Percentiles rank a stretch among this genome's conserved stretches.
phyloP scores from a whole-genome alignment of 2,797 vertebrate genomes.

The Fistularia commersonii region DNA sequence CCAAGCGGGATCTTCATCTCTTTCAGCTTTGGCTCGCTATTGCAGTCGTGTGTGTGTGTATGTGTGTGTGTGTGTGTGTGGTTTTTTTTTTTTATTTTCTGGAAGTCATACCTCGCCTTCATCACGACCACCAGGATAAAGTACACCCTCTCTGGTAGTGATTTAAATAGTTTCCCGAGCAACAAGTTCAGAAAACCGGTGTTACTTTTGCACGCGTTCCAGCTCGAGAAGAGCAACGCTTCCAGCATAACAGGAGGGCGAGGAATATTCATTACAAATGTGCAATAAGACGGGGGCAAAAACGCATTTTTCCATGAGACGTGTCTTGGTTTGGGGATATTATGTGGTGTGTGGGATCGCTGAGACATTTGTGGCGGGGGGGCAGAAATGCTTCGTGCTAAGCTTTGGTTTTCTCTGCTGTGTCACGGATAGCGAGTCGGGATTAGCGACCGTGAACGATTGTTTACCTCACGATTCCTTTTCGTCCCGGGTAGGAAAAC shows the following conservation, averaged over 20 bases:
- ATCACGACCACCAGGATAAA: conserved; percentile 27
- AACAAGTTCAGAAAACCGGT: conserved; percentile 46
- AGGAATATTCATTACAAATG: conserved; percentile 54
- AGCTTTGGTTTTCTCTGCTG: conserved; percentile 34
- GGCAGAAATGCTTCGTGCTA: conserved; percentile 40
- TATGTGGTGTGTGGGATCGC: conserved; percentile 41
- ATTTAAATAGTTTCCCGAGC: conserved; percentile 47
- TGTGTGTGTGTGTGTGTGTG: no score
- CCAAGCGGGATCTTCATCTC: conserved; percentile 39
- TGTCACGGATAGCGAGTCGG: conserved; percentile 26
- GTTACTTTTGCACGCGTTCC: conserved; percentile 42
- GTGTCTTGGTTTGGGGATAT: conserved; percentile 45
- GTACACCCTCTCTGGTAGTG: conserved; percentile 32
- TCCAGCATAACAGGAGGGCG: conserved; percentile 44
- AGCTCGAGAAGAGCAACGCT: conserved; percentile 20
- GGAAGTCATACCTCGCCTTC: conserved; percentile 40
- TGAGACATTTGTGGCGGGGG: conserved; percentile 20
- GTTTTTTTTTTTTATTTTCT: no score
- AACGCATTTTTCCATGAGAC: conserved; percentile 54
- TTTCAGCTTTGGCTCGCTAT: conserved; percentile 29
- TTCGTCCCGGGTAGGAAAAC: no score
- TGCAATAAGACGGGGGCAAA: conserved; percentile 48
- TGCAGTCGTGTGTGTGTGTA: neutral
- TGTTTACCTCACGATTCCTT: no score
- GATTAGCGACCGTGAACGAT: no score